Evolutionary conservation across 2,797 vertebrate species (phyloP), one percentile per base, ranked within the genome.

Genomic region (Gephyroberyx darwinii): DNA sequence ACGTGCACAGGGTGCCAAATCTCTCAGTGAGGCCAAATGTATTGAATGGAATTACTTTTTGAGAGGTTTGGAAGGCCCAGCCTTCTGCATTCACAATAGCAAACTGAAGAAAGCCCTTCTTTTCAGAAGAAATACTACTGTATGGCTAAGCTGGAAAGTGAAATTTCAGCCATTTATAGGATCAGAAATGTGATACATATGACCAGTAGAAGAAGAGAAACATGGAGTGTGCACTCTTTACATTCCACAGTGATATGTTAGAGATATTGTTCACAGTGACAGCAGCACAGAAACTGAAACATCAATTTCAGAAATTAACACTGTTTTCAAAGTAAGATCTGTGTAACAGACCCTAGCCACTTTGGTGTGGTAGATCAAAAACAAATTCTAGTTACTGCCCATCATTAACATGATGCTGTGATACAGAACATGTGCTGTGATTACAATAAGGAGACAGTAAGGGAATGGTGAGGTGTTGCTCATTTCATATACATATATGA

Each of bases 1-100:
- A 63, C 26, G 47, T 74, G 48, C 65, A 79, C 52, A 66, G 31
- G 64, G 45, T 59, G 50, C 4, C 52, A 59, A 66, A 47, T 35
- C 69, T 51, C 33, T 35, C 33, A 35, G 33, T 35, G 52, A 55
- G 61, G 48, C 22, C 17, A 51, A 43, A n/a, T 55, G 20, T 51
- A 45, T 17, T 22, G 30, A 65, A 54, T 55, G 45, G 52, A 39
- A 55, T 26, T 35, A 54, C 19, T 20, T 6, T 67, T 16, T 64
- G 43, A 55, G 17, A 48, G 26, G 41, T 58, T 57, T 37, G 19
- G 5, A 14, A 26, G 19, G 41, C 48, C 66, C 52, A 52, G 14
- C 4, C 26, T 26, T 3, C 26, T 26, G 26, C 26, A 26, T 26
- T 26, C 26, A 26, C 26, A 26, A 26, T 26, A 26, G 26, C 26